A percentile compares a stretch with the other conserved stretches of the same genome.
These are phyloP conservation scores for Tromatobia lineatoria DNA, from an alignment of 2,888 invertebrate genomes.

Conservation along the genomic window DNA sequence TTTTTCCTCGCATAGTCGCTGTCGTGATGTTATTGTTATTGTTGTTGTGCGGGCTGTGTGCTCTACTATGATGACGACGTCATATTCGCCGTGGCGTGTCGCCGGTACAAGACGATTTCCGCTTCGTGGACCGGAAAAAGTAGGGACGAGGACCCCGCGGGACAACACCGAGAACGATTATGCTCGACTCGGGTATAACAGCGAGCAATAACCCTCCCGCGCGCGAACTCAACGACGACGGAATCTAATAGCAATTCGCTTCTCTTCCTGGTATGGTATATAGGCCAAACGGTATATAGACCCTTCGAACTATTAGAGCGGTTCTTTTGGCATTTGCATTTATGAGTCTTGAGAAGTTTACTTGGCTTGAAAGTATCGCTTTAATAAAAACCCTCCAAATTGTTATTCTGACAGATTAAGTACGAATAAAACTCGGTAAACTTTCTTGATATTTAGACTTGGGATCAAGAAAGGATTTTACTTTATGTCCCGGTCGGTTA, in stretches of 20 bases:
- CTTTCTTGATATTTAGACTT: neutral
- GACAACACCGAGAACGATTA: constrained; percentile 53
- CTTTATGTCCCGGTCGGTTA: no score
- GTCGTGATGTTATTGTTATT: constrained; percentile 27
- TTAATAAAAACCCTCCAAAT: neutral
- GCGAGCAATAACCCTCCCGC: constrained; percentile 49
- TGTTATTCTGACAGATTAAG: neutral
- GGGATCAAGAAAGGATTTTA: neutral
- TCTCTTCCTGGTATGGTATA: constrained; percentile 22
- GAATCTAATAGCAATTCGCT: constrained; percentile 22
- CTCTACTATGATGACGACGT: constrained; percentile 51
- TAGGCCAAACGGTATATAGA: constrained; percentile 13
- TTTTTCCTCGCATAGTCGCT: constrained; percentile 36
- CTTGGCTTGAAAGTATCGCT: neutral
- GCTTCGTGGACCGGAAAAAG: constrained; percentile 70
- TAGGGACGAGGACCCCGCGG: constrained; percentile 48
- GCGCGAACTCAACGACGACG: constrained; percentile 37
- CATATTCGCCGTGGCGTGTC: constrained; percentile 66
- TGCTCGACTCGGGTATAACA: constrained; percentile 35
- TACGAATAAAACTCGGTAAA: neutral
- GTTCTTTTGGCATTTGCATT: neutral
- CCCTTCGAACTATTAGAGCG: neutral
- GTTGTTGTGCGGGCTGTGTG: constrained; percentile 20
- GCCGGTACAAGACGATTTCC: constrained; percentile 69
- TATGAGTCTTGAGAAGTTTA: neutral